These are phyloP conservation scores for Meloe dianella DNA, from an alignment of 2,888 invertebrate species.

Conservation along the genomic window DNA sequence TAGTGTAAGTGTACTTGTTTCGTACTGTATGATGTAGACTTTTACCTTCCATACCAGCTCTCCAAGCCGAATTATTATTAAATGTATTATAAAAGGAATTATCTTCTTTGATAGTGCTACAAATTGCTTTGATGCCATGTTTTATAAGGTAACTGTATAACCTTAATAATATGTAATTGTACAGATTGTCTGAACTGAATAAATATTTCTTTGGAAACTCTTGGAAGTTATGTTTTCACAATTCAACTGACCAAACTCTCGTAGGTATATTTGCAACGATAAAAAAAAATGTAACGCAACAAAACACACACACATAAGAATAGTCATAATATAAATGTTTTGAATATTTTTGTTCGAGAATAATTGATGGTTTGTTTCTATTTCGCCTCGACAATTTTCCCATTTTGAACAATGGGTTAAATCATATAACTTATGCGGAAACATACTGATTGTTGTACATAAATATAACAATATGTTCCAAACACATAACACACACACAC, in stretches of 20 bases:
- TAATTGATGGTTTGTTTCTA: conserved; percentile 3
- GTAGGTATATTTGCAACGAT: not conserved
- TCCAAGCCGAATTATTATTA: conserved; percentile 56
- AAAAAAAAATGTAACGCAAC: too few species aligned
- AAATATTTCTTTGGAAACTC: conserved; percentile 61
- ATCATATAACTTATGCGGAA: conserved; percentile 10
- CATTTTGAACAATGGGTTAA: not conserved
- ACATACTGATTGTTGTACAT: conserved; percentile 9
- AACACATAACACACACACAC: conserved; percentile 57
- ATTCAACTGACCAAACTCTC: not conserved
- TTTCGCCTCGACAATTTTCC: not conserved
- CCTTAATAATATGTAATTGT: conserved; percentile 60
- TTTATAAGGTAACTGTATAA: conserved; percentile 60
- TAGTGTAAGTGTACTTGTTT: conserved; percentile 55
- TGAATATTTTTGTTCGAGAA: not conserved
- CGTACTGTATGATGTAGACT: conserved; percentile 53
- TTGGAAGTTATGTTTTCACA: not conserved
- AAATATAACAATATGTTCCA: conserved; percentile 58
- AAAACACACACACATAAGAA: not conserved
- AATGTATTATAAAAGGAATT: conserved; percentile 56
- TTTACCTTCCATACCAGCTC: conserved; percentile 52
- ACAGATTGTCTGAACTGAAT: conserved; percentile 63
- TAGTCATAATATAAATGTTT: not conserved
- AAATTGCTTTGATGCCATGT: conserved; percentile 61
- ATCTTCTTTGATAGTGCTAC: conserved; percentile 56